Conservation (phyloP, 1,140 invertebrate genomes). For the Drosophila tristis region DNA sequence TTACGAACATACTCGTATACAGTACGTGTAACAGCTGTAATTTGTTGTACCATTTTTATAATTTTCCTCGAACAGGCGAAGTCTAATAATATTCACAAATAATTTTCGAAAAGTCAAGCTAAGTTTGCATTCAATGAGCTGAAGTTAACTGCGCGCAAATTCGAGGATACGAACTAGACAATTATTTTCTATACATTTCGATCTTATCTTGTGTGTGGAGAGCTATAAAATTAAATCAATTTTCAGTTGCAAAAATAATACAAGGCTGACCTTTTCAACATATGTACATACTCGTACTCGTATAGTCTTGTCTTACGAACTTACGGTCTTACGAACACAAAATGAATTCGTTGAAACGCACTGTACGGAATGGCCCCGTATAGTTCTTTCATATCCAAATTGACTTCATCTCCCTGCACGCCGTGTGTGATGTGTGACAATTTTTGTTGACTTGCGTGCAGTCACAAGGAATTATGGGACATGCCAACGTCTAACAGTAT, state of each 20-base stretch:
- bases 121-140: no score
- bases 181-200: no score
- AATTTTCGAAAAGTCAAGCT: no score
- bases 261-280: no score
- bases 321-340: no score
- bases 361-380: conserved; percentile 1
- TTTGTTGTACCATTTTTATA: conserved; percentile 12
- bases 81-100: no score
- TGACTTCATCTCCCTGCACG: not conserved
- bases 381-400: not conserved
- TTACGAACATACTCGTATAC: no score
- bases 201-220: not conserved
- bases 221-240: not conserved
- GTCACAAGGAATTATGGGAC: conserved; percentile 55
- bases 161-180: no score
- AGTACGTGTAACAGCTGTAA: conserved; percentile 2
- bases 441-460: conserved; percentile 54
- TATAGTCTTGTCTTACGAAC: no score
- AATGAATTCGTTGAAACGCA: not conserved
- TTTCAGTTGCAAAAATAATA: no score
- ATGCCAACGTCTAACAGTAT: conserved; percentile 32
- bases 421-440: conserved; percentile 43
- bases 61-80: conserved; percentile 2
- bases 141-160: no score
- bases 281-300: no score